Conservation (phyloP, 2,113 vertebrate species). For the Clupea harengus region DNA sequence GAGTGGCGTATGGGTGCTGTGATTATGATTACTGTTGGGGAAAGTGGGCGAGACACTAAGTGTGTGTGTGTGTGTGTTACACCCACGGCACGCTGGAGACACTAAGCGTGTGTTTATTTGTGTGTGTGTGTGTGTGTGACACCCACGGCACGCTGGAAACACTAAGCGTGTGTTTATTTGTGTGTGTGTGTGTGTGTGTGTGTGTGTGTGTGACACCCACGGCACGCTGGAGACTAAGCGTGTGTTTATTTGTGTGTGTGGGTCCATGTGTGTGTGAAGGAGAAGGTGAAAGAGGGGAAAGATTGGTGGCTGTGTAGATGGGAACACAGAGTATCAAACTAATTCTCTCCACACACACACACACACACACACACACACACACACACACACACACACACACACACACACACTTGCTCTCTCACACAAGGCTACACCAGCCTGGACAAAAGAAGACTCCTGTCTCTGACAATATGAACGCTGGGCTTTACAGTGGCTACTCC, state of each 20-base stretch:
- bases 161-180: too few species aligned
- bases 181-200: neutral
- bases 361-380: too few species aligned
- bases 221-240: neutral
- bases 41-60: slow-evolving; percentile 6
- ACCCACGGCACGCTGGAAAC: neutral
- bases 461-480: neutral
- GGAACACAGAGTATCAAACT: too few species aligned
- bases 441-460: neutral
- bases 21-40: slow-evolving; percentile 19
- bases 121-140: neutral
- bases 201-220: neutral
- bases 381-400: too few species aligned
- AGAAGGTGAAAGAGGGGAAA: neutral
- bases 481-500: neutral
- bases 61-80: too few species aligned
- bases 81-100: too few species aligned
- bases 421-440: neutral
- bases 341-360: neutral
- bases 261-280: neutral
- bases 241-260: too few species aligned
- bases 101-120: neutral
- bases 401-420: neutral
- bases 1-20: slow-evolving; percentile 18
- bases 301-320: neutral